A percentile compares a stretch with the other conserved stretches of the same genome.
phyloP scores from a whole-genome alignment of 2,113 vertebrate species.

The Mus pahari region DNA sequence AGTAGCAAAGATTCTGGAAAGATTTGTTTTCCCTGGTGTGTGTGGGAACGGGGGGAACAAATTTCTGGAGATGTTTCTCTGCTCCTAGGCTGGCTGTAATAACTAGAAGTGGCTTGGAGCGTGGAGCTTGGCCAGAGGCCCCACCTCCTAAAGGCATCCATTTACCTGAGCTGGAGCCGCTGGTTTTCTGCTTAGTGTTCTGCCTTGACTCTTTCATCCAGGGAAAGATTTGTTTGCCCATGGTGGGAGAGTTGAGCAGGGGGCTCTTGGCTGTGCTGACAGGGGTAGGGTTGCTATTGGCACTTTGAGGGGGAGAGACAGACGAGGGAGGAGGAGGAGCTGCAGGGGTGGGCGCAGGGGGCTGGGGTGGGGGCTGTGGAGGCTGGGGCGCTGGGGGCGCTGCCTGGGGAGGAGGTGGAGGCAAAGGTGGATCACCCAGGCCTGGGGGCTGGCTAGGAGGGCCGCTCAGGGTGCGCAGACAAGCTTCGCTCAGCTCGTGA shows the following conservation, averaged over 20 bases:
- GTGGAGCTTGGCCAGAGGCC: not conserved
- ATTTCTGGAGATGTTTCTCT: not conserved
- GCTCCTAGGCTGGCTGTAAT: not conserved
- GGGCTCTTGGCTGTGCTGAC: constrained; percentile 89
- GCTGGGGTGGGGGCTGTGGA: constrained; percentile 85
- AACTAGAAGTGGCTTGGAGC: not conserved
- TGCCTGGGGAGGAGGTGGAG: constrained; percentile 87
- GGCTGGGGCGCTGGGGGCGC: constrained; percentile 88
- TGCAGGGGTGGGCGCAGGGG: constrained; percentile 88
- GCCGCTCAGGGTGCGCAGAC: constrained; percentile 92
- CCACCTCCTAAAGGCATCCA: constrained; percentile 33
- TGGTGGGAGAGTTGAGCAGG: constrained; percentile 91
- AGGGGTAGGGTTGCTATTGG: constrained; percentile 90
- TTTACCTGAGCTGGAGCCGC: constrained; percentile 98
- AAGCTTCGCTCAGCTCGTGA: constrained; percentile 93
- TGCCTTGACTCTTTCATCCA: constrained; percentile 99
- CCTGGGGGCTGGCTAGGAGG: constrained; percentile 90
- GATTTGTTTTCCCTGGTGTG: not conserved
- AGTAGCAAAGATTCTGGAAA: constrained; percentile 34
- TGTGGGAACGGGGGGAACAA: not conserved
- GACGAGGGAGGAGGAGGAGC: constrained; percentile 89
- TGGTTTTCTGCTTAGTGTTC: constrained; percentile 98
- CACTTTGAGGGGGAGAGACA: constrained; percentile 92
- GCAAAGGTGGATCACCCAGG: constrained; percentile 88
- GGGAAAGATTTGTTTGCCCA: constrained; percentile 97